Conservation (phyloP, 2,888 invertebrate species). For the Selenia dentaria region DNA sequence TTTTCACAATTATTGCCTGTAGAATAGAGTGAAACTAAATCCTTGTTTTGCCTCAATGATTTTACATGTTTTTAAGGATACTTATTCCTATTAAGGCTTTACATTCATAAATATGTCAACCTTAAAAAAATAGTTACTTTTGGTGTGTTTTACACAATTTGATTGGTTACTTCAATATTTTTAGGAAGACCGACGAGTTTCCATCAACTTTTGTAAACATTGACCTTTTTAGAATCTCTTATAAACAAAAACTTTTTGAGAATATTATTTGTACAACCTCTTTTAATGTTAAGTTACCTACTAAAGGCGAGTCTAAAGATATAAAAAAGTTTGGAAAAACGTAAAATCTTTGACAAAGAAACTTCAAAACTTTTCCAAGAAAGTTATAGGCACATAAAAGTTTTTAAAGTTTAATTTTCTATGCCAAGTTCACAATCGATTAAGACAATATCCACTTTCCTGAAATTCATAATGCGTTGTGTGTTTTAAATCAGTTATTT, state of each 20-base stretch:
- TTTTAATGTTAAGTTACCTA: constrained; percentile 3
- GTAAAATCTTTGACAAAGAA: constrained; percentile 51
- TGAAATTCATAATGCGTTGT: constrained; percentile 46
- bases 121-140: too few relatives aligned
- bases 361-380: constrained; percentile 50
- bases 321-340: constrained; percentile 41
- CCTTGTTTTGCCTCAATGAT: not conserved
- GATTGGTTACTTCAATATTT: too few relatives aligned
- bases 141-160: too few relatives aligned
- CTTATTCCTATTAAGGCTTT: too few relatives aligned
- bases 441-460: constrained; percentile 26
- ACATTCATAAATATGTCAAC: too few relatives aligned
- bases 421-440: constrained; percentile 29
- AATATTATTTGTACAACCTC: constrained; percentile 8
- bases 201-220: not conserved
- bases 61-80: too few relatives aligned
- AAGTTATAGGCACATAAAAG: constrained; percentile 43
- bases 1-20: not conserved
- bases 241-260: constrained; percentile 1
- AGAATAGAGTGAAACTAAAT: not conserved
- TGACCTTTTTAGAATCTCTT: not conserved
- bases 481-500: constrained; percentile 16
- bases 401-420: constrained; percentile 41
- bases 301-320: constrained; percentile 31
- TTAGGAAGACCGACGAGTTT: too few relatives aligned